These are phyloP conservation scores for Trachelus iudaicus DNA, from an alignment of 2,888 invertebrate genomes.

Conservation along the genomic window DNA sequence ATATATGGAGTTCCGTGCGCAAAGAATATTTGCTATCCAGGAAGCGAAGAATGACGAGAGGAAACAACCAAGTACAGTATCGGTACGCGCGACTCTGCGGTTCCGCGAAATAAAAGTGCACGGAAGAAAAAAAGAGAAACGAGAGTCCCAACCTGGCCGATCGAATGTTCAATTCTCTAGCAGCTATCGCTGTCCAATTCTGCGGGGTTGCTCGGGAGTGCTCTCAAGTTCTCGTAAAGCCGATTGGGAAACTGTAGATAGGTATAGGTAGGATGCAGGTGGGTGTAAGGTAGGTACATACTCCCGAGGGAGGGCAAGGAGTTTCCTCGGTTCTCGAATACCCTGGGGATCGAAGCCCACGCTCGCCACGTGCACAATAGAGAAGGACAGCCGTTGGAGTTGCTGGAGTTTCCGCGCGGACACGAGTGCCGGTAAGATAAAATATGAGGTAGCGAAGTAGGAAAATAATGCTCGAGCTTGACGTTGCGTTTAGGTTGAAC, in stretches of 20 bases:
- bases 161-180: neutral
- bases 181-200: neutral
- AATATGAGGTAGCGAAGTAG: neutral
- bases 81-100: too few relatives aligned
- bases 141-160: neutral
- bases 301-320: neutral
- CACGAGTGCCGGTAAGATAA: neutral
- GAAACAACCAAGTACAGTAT: neutral
- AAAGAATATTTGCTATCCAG: neutral
- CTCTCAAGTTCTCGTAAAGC: neutral
- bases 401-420: neutral
- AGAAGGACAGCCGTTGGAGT: neutral
- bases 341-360: neutral
- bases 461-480: neutral
- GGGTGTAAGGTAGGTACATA: neutral
- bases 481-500: neutral
- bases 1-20: neutral
- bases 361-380: neutral
- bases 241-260: neutral
- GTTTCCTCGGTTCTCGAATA: neutral
- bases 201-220: neutral
- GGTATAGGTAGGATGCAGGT: neutral
- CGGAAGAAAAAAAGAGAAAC: neutral
- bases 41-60: neutral
- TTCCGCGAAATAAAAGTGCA: neutral